These are phyloP conservation scores for Psammodynastes pulverulentus DNA, from an alignment of 2,113 vertebrate genomes.

Conservation along the genomic window DNA sequence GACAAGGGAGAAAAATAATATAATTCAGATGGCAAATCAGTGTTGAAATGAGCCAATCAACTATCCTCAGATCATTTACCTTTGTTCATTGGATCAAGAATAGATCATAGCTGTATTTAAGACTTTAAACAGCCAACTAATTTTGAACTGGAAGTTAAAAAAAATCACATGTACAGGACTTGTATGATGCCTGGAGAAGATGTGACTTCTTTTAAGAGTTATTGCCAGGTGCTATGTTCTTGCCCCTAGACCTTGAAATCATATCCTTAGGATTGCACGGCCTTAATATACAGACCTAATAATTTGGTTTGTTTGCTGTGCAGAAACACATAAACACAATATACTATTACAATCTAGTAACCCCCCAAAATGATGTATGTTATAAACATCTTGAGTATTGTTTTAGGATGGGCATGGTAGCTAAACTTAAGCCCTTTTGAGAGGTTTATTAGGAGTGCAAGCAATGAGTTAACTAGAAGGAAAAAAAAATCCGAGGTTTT, in stretches of 20 bases:
- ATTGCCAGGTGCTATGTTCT: not conserved
- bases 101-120: not conserved
- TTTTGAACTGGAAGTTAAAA: not conserved
- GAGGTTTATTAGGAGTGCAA: conserved; percentile 22
- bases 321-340: not conserved
- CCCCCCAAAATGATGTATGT: not conserved
- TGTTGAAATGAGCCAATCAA: not conserved
- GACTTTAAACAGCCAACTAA: not conserved
- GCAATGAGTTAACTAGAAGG: not conserved
- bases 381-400: not conserved
- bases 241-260: not conserved
- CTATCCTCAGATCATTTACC: not conserved
- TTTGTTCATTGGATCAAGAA: not conserved
- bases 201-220: not conserved
- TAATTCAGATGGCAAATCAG: not conserved
- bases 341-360: not conserved
- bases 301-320: not conserved
- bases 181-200: not conserved
- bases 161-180: not conserved
- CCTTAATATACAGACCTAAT: not conserved
- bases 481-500: fast-evolving
- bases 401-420: not conserved
- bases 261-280: not conserved
- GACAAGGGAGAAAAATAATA: not conserved
- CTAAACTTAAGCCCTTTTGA: not conserved